A percentile compares a stretch with the other conserved stretches of the same genome.
Evolutionary conservation across 2,113 vertebrate species (phyloP).

Genomic region (Monarcha castaneiventris): DNA sequence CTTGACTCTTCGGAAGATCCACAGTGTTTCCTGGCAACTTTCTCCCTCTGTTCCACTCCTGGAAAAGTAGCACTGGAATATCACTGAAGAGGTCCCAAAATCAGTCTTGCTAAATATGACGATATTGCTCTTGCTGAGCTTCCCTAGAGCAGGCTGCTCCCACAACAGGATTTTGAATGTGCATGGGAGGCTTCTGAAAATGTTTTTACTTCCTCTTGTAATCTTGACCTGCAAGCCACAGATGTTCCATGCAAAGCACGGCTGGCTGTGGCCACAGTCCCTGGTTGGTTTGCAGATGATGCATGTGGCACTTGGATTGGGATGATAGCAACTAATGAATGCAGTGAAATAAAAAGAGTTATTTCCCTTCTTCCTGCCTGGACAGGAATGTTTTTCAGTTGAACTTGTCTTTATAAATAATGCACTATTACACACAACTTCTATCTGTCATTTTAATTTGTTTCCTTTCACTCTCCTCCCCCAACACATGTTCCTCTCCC

Average conservation of each 20-base stretch:
- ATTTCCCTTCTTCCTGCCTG: background rate
- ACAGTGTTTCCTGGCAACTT: background rate
- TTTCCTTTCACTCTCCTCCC: background rate
- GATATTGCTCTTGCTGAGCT: background rate
- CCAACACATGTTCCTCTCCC: background rate
- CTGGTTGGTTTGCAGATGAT: background rate
- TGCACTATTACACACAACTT: conserved; percentile 25
- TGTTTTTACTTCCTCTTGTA: background rate
- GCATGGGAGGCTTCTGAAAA: background rate
- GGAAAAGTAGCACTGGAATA: background rate
- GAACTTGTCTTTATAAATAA: conserved; percentile 64
- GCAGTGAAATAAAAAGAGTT: conserved; percentile 7
- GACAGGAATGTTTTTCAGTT: conserved; percentile 44
- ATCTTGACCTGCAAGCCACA: background rate
- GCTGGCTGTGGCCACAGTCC: background rate
- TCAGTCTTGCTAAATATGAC: background rate
- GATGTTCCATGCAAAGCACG: background rate
- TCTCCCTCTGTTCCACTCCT: background rate
- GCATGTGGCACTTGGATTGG: background rate
- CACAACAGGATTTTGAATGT: background rate
- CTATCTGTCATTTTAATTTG: conserved; percentile 57
- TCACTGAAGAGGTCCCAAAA: background rate
- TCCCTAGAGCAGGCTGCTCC: background rate
- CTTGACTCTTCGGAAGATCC: background rate
- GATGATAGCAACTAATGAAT: background rate